A percentile compares a stretch with the other conserved stretches of the same genome.
These are phyloP conservation scores for Ctenochaetus hawaiiensis DNA, from an alignment of 2,797 vertebrate genomes.

Conservation along the genomic window DNA sequence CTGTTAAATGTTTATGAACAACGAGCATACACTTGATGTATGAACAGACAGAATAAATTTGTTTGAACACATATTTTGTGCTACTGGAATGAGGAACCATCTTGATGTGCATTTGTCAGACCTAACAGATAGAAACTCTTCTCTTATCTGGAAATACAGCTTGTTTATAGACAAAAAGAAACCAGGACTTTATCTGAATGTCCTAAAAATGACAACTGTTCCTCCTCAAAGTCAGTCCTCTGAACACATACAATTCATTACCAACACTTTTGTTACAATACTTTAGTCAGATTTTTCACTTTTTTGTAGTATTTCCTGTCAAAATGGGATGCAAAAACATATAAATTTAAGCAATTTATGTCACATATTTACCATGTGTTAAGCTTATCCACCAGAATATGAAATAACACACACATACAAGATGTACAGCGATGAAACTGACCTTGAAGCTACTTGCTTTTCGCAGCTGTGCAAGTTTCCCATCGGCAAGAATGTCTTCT, in stretches of 20 bases:
- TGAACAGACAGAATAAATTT: conserved; percentile 35
- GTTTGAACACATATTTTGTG: not conserved
- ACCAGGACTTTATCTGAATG: not conserved
- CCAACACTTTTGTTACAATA: too few species aligned
- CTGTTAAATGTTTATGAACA: not conserved
- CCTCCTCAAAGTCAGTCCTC: not conserved
- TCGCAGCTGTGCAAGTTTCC: too few species aligned
- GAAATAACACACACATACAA: not conserved
- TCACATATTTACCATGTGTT: not conserved
- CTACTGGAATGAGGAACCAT: not conserved
- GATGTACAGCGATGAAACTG: too few species aligned
- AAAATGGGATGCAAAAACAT: not conserved
- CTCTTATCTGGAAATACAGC: too few species aligned
- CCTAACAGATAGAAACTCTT: not conserved
- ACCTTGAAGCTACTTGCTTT: too few species aligned
- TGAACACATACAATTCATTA: not conserved
- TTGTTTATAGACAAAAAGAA: too few species aligned
- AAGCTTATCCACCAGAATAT: not conserved
- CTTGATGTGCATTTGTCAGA: not conserved
- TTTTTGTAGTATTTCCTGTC: not conserved
- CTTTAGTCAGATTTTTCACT: too few species aligned
- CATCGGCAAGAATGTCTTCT: too few species aligned
- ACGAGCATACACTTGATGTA: not conserved
- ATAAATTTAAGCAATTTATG: not conserved
- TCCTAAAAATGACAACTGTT: not conserved